These are phyloP conservation scores for Trematomus loennbergii DNA, from an alignment of 2,113 vertebrate genomes.

Conservation along the genomic window DNA sequence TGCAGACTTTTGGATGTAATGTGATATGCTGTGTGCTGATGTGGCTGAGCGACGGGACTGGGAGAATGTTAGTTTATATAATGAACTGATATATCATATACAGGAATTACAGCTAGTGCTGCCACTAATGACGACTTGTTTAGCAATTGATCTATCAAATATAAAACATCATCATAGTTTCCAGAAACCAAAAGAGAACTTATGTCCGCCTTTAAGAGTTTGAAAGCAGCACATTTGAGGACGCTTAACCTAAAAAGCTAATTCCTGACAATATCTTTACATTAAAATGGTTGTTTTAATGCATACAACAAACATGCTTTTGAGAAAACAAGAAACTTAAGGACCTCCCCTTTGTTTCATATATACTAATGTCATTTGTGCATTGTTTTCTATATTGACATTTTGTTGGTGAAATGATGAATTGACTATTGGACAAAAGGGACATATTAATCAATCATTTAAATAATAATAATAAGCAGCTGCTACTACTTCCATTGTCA, in stretches of 20 bases:
- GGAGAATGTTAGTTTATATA: background rate
- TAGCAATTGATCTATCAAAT: background rate
- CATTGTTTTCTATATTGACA: background rate
- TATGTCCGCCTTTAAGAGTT: background rate
- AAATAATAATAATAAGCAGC: background rate
- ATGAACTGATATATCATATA: background rate
- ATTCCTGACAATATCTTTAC: background rate
- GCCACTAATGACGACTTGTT: background rate
- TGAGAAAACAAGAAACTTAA: too few relatives aligned
- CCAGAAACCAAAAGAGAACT: background rate
- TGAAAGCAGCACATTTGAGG: background rate
- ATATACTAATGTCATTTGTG: background rate
- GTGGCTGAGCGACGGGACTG: slow-evolving; percentile 34
- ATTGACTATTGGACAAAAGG: background rate
- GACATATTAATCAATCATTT: background rate
- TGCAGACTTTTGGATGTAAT: slow-evolving; percentile 39
- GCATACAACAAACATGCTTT: background rate
- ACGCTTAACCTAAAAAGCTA: too few relatives aligned
- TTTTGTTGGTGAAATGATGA: background rate
- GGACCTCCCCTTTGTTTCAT: background rate
- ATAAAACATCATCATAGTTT: background rate
- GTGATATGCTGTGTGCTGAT: slow-evolving; percentile 37
- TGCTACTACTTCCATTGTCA: background rate
- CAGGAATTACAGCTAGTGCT: background rate
- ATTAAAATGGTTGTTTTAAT: background rate